Percentiles rank a stretch among this genome's conserved stretches.
Conservation (phyloP, 2,113 vertebrate genomes). For the Varanus salvator region DNA sequence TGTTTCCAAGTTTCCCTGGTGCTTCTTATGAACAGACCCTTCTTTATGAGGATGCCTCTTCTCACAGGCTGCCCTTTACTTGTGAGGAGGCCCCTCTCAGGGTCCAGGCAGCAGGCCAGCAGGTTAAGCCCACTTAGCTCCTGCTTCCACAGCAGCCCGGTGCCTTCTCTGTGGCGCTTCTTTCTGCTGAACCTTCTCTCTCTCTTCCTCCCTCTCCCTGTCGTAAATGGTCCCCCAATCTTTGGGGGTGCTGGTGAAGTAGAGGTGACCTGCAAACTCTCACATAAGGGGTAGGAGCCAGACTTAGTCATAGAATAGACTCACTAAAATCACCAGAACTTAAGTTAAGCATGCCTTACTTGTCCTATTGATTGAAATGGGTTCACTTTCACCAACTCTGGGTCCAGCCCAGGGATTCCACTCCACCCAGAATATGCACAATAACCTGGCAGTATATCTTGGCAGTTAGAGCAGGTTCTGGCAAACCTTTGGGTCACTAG, state of each 20-base stretch:
- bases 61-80: not conserved
- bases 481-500: not conserved
- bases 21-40: not conserved
- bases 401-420: not conserved
- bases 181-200: not conserved
- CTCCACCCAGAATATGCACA: not conserved
- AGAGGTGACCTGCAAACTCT: not conserved
- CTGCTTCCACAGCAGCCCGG: not conserved
- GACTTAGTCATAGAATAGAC: no score
- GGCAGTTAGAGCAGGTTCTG: not conserved
- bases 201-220: not conserved
- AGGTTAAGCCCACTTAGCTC: not conserved
- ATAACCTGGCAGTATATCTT: no score
- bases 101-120: not conserved
- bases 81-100: not conserved
- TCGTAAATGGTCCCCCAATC: not conserved
- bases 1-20: not conserved
- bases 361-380: no score
- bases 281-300: not conserved
- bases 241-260: not conserved
- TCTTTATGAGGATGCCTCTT: not conserved
- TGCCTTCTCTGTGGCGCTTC: not conserved
- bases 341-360: no score
- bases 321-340: no score
- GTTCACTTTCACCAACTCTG: no score